These are phyloP conservation scores for Andrena haemorrhoa DNA, from an alignment of 2,888 invertebrate genomes.

Conservation along the genomic window DNA sequence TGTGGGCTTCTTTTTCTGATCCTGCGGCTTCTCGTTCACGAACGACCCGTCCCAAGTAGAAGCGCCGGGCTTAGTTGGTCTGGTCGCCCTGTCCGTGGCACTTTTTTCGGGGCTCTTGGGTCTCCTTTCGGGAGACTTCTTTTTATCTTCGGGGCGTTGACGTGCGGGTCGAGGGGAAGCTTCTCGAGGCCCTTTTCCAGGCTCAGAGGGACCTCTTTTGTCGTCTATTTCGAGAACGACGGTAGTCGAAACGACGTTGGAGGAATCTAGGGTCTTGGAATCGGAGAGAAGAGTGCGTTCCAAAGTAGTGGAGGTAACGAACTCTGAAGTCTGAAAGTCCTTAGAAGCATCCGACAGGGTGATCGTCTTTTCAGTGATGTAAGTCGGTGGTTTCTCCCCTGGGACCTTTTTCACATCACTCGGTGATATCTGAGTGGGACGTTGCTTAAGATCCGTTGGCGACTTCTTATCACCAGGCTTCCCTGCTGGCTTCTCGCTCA, in stretches of 20 bases:
- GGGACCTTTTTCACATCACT: neutral
- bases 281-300: conserved; percentile 43
- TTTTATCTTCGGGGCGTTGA: conserved; percentile 33
- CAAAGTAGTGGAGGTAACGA: conserved; percentile 33
- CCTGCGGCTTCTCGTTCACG: conserved; percentile 73
- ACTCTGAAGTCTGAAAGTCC: conserved; percentile 34
- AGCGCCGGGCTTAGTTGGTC: conserved; percentile 75
- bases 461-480: conserved; percentile 37
- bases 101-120: conserved; percentile 54
- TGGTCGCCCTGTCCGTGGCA: conserved; percentile 51
- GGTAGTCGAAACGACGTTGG: conserved; percentile 42
- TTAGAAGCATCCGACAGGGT: conserved; percentile 43
- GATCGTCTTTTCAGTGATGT: conserved; percentile 37
- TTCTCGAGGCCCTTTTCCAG: conserved; percentile 51
- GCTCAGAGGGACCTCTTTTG: conserved; percentile 23
- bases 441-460: conserved; percentile 29
- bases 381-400: conserved; percentile 16
- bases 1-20: conserved; percentile 23
- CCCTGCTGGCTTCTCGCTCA: conserved; percentile 72
- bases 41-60: conserved; percentile 79
- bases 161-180: conserved; percentile 23
- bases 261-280: conserved; percentile 49
- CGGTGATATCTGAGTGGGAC: neutral
- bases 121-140: conserved; percentile 72
- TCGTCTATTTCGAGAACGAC: conserved; percentile 15